Evolutionary conservation across 2,888 invertebrate genomes (phyloP).

Genomic region (Pecten maximus): DNA sequence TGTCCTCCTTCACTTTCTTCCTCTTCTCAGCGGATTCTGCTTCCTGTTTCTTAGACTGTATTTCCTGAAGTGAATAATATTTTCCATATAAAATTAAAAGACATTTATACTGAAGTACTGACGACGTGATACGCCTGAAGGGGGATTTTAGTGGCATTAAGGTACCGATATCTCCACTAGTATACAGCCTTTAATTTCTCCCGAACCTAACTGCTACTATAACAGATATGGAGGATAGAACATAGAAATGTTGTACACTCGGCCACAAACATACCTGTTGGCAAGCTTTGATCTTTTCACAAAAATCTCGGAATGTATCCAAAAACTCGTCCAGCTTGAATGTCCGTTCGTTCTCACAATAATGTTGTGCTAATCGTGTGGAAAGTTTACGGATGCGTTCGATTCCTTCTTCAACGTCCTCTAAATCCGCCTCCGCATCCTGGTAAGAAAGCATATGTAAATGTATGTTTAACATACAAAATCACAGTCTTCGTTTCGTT

Average conservation of each 20-base stretch:
- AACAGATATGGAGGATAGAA: no score
- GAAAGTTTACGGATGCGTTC: conserved; percentile 82
- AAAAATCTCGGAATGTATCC: conserved; percentile 93
- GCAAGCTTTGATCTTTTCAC: conserved; percentile 85
- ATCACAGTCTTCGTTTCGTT: no score
- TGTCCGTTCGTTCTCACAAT: conserved; percentile 94
- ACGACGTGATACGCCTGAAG: no score
- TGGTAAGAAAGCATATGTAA: conserved; percentile 48
- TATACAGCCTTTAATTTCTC: no score
- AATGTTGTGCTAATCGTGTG: conserved; percentile 93
- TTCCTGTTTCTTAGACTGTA: conserved; percentile 90
- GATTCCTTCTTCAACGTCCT: conserved; percentile 72
- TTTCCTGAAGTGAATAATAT: conserved; percentile 85
- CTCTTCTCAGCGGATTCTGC: conserved; percentile 93
- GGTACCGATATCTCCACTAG: no score
- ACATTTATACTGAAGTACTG: no score
- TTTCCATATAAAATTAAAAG: no score
- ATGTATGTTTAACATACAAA: not conserved
- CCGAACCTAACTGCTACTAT: no score
- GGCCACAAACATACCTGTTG: conserved; percentile 77
- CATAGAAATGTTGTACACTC: no score
- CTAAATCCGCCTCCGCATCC: conserved; percentile 75
- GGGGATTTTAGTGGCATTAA: no score
- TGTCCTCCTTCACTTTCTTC: conserved; percentile 88
- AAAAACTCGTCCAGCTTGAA: conserved; percentile 98